Conservation (phyloP, 1,140 invertebrate species). For the Drosophila parabipectinata region DNA sequence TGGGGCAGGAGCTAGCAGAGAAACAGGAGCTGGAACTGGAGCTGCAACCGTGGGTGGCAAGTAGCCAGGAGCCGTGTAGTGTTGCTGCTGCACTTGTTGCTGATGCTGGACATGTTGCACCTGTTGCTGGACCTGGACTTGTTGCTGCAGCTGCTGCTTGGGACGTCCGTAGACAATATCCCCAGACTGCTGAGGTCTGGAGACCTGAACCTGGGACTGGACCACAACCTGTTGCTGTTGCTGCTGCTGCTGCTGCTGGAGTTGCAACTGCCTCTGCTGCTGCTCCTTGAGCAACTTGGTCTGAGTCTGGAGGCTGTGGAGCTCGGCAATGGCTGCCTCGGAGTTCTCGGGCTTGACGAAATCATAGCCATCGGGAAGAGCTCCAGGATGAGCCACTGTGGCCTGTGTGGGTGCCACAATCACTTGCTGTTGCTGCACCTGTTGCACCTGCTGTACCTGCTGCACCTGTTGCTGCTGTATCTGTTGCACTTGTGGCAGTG, state of each 20-base stretch:
- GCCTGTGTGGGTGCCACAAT: constrained; percentile 18
- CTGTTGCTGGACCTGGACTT: constrained; percentile 8
- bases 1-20: neutral
- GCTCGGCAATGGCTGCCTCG: constrained; percentile 75
- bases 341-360: constrained; percentile 69
- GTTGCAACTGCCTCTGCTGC: constrained; percentile 40
- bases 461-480: constrained; percentile 14
- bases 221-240: constrained; percentile 45
- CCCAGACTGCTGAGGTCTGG: constrained; percentile 42
- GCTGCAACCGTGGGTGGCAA: constrained; percentile 27
- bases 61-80: constrained; percentile 28
- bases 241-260: constrained; percentile 35
- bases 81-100: constrained; percentile 2
- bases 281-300: constrained; percentile 66
- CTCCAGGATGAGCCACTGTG: constrained; percentile 34
- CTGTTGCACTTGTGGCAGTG: constrained; percentile 19
- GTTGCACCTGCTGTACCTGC: constrained; percentile 8
- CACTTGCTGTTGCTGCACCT: constrained; percentile 41
- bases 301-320: constrained; percentile 71
- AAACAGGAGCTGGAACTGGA: neutral
- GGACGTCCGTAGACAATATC: constrained; percentile 32
- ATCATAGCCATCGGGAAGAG: constrained; percentile 71
- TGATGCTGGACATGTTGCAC: constrained; percentile 11
- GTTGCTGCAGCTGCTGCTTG: constrained; percentile 32
- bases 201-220: constrained; percentile 43